These are phyloP conservation scores for Colistium nudipinnis DNA, from an alignment of 2,113 vertebrate genomes.

Conservation along the genomic window DNA sequence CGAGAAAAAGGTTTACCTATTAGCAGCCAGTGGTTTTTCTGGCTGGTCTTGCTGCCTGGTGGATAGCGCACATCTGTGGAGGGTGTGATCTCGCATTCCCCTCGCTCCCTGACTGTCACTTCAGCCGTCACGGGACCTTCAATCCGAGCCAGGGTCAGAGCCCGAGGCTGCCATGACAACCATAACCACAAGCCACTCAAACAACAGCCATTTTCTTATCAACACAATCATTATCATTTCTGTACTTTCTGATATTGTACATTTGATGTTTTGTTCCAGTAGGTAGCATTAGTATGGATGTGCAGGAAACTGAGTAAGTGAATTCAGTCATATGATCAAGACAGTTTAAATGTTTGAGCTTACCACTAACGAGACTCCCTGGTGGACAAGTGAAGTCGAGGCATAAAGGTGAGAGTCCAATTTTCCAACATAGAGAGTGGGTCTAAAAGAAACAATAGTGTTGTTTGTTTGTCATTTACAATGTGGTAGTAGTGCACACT, in stretches of 20 bases:
- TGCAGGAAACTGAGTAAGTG: neutral
- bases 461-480: neutral
- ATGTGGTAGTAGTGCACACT: no score
- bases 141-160: constrained; percentile 86
- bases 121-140: constrained; percentile 90
- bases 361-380: constrained; percentile 86
- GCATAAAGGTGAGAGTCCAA: constrained; percentile 90
- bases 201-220: neutral
- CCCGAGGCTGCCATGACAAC: constrained; percentile 84
- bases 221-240: neutral
- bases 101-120: constrained; percentile 88
- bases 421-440: constrained; percentile 93
- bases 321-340: neutral
- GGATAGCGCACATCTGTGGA: constrained; percentile 93
- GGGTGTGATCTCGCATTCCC: constrained; percentile 91
- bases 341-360: constrained; percentile 59
- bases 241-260: neutral
- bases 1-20: constrained; percentile 92
- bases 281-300: neutral
- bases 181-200: constrained; percentile 12
- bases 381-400: constrained; percentile 89
- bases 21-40: constrained; percentile 93
- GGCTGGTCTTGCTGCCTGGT: constrained; percentile 83
- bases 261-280: neutral
- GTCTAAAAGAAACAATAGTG: constrained; percentile 74